Percentiles rank a stretch among this genome's conserved stretches.
These are phyloP conservation scores for Spongia lamella DNA, from an alignment of 37 sponge, comb jelly and placozoan species.

Conservation along the genomic window DNA sequence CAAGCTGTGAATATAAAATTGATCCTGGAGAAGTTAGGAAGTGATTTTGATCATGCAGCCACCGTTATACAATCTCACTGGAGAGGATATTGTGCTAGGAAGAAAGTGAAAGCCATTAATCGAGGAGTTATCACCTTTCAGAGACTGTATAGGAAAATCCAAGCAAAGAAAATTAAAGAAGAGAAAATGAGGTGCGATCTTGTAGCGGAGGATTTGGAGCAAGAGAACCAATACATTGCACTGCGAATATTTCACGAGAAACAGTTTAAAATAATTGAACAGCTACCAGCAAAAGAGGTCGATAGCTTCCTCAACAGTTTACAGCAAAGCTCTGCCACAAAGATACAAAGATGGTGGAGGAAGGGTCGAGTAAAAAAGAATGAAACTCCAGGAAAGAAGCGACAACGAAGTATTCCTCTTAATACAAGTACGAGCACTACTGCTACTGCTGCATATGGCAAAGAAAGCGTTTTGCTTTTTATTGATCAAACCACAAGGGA, in stretches of 20 bases:
- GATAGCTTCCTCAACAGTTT: constrained; percentile 19
- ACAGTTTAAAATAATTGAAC: constrained; percentile 48
- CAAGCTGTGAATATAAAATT: no score
- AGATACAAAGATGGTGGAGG: constrained; percentile 64
- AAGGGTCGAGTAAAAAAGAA: not conserved
- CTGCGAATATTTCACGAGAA: constrained; percentile 38
- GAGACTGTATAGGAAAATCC: constrained; percentile 27
- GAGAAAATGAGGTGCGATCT: not conserved
- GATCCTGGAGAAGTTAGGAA: no score
- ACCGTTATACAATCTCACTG: constrained; percentile 61
- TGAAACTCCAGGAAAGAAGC: not conserved
- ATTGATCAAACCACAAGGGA: not conserved
- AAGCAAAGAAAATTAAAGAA: not conserved
- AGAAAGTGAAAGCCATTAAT: constrained; percentile 20
- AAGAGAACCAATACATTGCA: not conserved
- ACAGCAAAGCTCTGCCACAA: constrained; percentile 30
- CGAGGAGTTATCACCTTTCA: constrained; percentile 59
- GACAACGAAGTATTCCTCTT: not conserved
- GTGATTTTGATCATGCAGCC: constrained; percentile 32
- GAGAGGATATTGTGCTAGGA: constrained; percentile 53
- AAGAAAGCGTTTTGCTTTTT: constrained; percentile 7
- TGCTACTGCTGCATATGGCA: not conserved
- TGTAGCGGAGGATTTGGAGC: not conserved
- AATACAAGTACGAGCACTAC: not conserved
- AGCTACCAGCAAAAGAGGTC: constrained; percentile 54